Evolutionary conservation across 2,113 vertebrate species (phyloP).

Genomic region (Carettochelys insculpta): DNA sequence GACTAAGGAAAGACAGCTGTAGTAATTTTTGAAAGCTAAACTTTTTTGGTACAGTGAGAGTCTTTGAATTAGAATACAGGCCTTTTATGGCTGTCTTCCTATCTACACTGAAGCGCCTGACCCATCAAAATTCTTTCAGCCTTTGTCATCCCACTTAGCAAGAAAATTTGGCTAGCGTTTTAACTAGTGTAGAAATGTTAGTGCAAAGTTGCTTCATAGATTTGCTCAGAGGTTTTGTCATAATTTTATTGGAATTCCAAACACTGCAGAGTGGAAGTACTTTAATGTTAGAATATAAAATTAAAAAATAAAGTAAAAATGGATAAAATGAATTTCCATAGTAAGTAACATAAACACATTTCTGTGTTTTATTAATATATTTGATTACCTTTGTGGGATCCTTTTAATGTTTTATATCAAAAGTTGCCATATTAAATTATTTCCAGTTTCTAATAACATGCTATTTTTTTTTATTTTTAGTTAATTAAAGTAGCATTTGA

Average conservation of each 20-base stretch:
- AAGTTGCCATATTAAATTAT: not conserved
- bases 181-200: not conserved
- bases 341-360: not conserved
- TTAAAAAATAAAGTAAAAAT: not conserved
- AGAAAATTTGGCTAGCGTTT: not conserved
- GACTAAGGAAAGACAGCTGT: not conserved
- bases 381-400: not conserved
- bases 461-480: slow-evolving; percentile 73
- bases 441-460: not conserved
- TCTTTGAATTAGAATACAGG: slow-evolving; percentile 21
- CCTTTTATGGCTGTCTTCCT: not conserved
- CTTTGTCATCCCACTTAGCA: slow-evolving; percentile 7
- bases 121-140: not conserved
- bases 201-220: not conserved
- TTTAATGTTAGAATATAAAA: not conserved
- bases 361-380: not conserved
- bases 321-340: not conserved
- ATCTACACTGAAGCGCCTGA: not conserved
- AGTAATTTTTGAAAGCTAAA: not conserved
- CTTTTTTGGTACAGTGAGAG: not conserved
- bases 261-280: slow-evolving; percentile 11
- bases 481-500: slow-evolving; percentile 98
- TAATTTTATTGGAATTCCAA: slow-evolving; percentile 27
- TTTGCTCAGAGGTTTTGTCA: slow-evolving; percentile 40
- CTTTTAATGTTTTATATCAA: not conserved